Percentiles rank a stretch among this genome's conserved stretches.
phyloP scores from a whole-genome alignment of 2,797 vertebrate species.

The Paramormyrops hopkinsi region DNA sequence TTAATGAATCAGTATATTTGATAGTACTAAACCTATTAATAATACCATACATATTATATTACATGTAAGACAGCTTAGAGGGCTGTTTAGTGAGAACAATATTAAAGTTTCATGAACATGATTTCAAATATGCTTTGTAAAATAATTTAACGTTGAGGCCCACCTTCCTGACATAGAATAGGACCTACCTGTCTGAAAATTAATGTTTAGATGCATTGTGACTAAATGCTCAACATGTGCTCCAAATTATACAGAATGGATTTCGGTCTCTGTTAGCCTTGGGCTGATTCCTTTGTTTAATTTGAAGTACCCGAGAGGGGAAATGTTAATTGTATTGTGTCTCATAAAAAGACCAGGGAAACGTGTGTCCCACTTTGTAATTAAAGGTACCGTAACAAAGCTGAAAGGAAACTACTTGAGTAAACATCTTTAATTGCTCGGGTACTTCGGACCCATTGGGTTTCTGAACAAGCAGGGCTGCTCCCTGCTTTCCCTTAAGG shows the following conservation, averaged over 20 bases:
- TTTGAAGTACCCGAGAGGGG: constrained; percentile 24
- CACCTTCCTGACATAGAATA: not conserved
- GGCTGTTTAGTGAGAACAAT: not conserved
- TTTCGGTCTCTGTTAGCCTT: not conserved
- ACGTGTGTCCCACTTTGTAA: not conserved
- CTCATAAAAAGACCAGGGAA: constrained; percentile 23
- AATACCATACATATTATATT: not conserved
- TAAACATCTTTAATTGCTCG: constrained; percentile 20
- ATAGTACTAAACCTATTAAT: not conserved
- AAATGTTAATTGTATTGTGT: constrained; percentile 31
- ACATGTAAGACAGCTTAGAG: not conserved
- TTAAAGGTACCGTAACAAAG: constrained; percentile 11
- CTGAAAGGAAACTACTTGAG: constrained; percentile 33
- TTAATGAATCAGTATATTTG: not conserved
- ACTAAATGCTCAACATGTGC: constrained; percentile 1
- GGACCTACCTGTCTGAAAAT: not conserved
- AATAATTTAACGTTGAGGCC: not conserved
- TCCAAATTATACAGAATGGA: not conserved
- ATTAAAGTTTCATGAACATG: not conserved
- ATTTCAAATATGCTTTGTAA: not conserved
- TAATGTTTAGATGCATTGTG: not conserved
- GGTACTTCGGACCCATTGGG: not conserved
- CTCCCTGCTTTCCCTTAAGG: not conserved
- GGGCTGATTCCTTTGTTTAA: constrained; percentile 22
- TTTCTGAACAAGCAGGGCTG: not conserved